These are phyloP conservation scores for Scophthalmus maximus DNA, from an alignment of 2,113 vertebrate species.

Conservation along the genomic window DNA sequence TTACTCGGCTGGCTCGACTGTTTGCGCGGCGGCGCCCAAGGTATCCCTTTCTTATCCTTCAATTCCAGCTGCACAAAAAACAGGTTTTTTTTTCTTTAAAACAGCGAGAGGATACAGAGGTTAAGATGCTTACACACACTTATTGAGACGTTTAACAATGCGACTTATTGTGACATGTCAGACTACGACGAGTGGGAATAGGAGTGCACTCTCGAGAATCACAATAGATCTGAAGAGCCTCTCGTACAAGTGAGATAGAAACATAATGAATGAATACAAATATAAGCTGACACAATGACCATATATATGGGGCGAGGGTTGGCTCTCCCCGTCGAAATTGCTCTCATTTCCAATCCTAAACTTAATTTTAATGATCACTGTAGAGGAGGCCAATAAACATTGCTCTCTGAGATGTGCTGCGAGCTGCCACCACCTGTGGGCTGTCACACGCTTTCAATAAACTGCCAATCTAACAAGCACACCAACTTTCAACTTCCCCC, in stretches of 20 bases:
- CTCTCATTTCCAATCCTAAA: neutral
- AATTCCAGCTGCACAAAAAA: constrained; percentile 17
- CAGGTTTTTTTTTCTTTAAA: constrained; percentile 7
- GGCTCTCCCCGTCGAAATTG: neutral
- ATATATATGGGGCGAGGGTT: neutral
- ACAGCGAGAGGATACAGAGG: constrained; percentile 17
- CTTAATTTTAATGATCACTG: neutral
- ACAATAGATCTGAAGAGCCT: constrained; percentile 33
- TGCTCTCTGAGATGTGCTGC: neutral
- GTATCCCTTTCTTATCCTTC: constrained; percentile 46
- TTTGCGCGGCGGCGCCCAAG: constrained; percentile 17
- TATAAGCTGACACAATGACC: neutral
- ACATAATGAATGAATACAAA: constrained; percentile 38
- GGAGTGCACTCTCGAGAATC: constrained; percentile 36
- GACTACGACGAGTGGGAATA: constrained; percentile 23
- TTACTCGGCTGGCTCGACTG: constrained; percentile 23
- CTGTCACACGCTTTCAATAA: neutral
- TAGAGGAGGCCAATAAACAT: neutral
- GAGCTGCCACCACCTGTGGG: neutral
- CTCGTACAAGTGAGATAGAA: neutral
- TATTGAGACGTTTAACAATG: constrained; percentile 30
- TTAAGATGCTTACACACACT: constrained; percentile 45
- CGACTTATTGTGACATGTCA: constrained; percentile 20
- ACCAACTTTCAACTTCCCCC: no score
- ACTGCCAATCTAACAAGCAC: no score